A percentile compares a stretch with the other conserved stretches of the same genome.
These are phyloP conservation scores for Ascaphus truei DNA, from an alignment of 2,113 vertebrate species.

Conservation along the genomic window DNA sequence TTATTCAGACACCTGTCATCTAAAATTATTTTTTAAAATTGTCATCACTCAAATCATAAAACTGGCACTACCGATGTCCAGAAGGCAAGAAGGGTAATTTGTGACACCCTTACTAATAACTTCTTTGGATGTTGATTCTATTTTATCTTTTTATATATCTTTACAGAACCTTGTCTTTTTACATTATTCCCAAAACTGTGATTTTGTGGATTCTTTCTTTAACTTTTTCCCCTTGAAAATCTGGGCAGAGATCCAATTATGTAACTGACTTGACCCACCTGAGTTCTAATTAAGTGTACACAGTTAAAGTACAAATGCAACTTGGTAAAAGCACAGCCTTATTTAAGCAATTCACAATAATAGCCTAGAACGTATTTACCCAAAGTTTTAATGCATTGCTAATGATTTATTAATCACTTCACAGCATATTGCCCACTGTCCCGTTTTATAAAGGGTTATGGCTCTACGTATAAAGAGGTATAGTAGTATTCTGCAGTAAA, in stretches of 20 bases:
- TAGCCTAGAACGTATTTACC: too few species aligned
- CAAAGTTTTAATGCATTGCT: too few species aligned
- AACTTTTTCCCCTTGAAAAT: neutral
- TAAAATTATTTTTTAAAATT: slow-evolving; percentile 31
- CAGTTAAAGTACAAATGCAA: neutral
- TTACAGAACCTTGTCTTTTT: slow-evolving; percentile 17
- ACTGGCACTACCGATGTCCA: slow-evolving; percentile 16
- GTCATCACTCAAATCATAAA: slow-evolving; percentile 18
- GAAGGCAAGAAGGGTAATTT: slow-evolving; percentile 16
- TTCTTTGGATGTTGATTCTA: neutral
- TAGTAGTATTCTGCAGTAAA: too few species aligned
- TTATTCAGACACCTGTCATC: slow-evolving; percentile 25
- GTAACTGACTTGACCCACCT: slow-evolving; percentile 3
- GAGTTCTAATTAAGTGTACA: slow-evolving; percentile 21
- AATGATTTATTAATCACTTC: too few species aligned
- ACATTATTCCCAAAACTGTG: neutral
- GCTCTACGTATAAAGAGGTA: too few species aligned
- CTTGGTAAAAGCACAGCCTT: too few species aligned
- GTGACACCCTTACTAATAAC: slow-evolving; percentile 8
- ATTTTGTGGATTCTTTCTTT: neutral
- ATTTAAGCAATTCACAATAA: too few species aligned
- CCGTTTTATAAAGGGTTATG: too few species aligned
- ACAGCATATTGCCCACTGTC: too few species aligned
- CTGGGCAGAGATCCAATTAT: slow-evolving; percentile 9
- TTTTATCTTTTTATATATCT: slow-evolving; percentile 9